Base-by-base conservation (phyloP, 2,113 vertebrate genomes). In the Tor tambroides region DNA sequence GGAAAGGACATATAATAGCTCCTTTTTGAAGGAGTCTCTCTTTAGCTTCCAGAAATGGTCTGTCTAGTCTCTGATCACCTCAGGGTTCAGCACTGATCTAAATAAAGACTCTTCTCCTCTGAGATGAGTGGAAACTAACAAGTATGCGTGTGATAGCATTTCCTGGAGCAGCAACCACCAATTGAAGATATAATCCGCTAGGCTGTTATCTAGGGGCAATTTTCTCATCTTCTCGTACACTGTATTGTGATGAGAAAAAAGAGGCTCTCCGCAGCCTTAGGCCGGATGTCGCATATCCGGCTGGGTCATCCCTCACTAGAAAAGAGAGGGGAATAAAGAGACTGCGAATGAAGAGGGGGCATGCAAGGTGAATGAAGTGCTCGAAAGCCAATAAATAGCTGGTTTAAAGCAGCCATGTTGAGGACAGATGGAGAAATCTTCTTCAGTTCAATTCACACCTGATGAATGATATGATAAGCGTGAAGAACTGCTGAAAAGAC, bases 391-490 rank as follows among this genome's bases (percentile, higher is more conserved):
- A 46, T 61, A 81, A 75, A 72, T 17, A 80, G 49, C 4, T 38
- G 63, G 6, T 65, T 41, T 35, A 67, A 51, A 69, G 32, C 35
- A 51, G 43, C 26, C n/a, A 6, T 51, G 51, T 72, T 35, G 17
- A 61, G 17, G 23, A 69, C 41, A 38, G 8, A 21, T 11, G 51
- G 51, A 30, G 14, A 78, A 77, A 41, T 79, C n/a, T 28, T 85
- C 12, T 69, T 19, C 41, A 65, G 59, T 86, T 54, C 87, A 84
- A 74, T 85, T 11, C 41, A 41, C 69, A 30, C 0, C 76, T 83
- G 88, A 92, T 90, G 88, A 91, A 88, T 92, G 85, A 49, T 77
- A 26, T 30, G 75, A 51, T 51, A 30, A 43, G 72, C 23, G 1
- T 38, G 4, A 14, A 51, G 75, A 77, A 30, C 15, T 51, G 75